Evolutionary conservation across 2,797 vertebrate species (phyloP), one percentile per base, ranked within the genome.

Genomic region (Gymnoscopelus microlampas): DNA sequence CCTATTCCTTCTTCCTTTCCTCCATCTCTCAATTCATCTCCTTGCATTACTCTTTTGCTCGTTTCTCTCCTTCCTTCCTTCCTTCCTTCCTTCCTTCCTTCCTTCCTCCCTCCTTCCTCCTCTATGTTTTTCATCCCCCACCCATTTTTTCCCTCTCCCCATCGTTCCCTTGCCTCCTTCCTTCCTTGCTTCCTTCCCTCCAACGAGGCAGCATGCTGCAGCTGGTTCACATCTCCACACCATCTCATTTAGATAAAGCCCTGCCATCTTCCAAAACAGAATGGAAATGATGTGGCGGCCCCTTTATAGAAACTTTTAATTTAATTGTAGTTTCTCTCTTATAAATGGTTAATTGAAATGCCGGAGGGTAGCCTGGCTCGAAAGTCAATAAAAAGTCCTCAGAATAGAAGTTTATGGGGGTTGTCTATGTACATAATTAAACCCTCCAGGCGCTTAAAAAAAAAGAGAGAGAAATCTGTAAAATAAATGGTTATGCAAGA

Each of bases 341-440:
- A 96, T 96, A 97, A 98, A 95, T 94, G 94, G 92, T 96, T 98
- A 97, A 97, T 97, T 97, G 95, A 96, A 96, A 96, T 93, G 96
- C 95, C 94, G 93, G 94, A 95, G 95, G 96, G 94, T 93, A 94
- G 95, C 94, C 87, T 92, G 83, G 94, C 89, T 93, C 85, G 92
- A 95, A 96, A 95, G 95, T 97, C 96, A 96, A 97, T 97, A 97
- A 98, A 98, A 92, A 93, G 86, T 89, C 80, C 96, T 95, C 93
- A 95, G 96, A 98, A 98, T 96, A 97, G 96, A 96, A 87, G 95
- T 97, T 98, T 98, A 98, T 97, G 95, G 94, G 92, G 94, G 94
- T 96, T 95, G 95, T 97, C 95, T 97, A 96, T 96, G 95, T 95
- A 95, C 94, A 95, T 98, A 97, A 98, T 98, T 97, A 98, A 97